Conservation (phyloP, 30 jellyfish, hydroid and myxozoan genomes). For the Cassiopea xamachana region DNA sequence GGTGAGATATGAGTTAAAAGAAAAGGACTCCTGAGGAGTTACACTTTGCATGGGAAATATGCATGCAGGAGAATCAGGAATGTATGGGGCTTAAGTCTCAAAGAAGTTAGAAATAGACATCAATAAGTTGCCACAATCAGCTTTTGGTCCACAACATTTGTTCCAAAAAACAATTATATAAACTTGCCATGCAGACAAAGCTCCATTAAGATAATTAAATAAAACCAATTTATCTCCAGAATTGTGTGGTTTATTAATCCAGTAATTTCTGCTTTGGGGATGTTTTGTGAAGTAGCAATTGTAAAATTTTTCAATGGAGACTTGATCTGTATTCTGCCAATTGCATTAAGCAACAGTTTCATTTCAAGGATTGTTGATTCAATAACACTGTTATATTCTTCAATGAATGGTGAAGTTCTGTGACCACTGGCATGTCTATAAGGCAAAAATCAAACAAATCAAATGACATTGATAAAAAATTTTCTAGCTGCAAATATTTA, state of each 20-base stretch:
- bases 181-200: conserved; percentile 10
- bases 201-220: conserved; percentile 5
- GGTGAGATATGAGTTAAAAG: too few species aligned
- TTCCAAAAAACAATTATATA: too few species aligned
- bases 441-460: neutral
- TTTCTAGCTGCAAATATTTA: neutral
- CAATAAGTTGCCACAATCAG: too few species aligned
- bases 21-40: too few species aligned
- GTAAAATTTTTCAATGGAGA: neutral
- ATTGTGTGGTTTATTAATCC: neutral
- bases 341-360: neutral
- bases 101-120: too few species aligned
- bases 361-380: neutral
- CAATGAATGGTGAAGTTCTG: neutral
- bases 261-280: neutral
- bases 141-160: too few species aligned
- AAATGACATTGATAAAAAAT: too few species aligned
- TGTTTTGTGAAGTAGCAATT: neutral
- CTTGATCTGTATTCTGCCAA: conserved; percentile 35
- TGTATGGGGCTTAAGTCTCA: too few species aligned
- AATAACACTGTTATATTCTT: neutral
- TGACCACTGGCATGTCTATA: neutral
- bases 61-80: too few species aligned
- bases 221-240: conserved; percentile 25
- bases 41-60: too few species aligned